phyloP scores from a whole-genome alignment of 2,888 invertebrate genomes.

The Sialis lutaria region DNA sequence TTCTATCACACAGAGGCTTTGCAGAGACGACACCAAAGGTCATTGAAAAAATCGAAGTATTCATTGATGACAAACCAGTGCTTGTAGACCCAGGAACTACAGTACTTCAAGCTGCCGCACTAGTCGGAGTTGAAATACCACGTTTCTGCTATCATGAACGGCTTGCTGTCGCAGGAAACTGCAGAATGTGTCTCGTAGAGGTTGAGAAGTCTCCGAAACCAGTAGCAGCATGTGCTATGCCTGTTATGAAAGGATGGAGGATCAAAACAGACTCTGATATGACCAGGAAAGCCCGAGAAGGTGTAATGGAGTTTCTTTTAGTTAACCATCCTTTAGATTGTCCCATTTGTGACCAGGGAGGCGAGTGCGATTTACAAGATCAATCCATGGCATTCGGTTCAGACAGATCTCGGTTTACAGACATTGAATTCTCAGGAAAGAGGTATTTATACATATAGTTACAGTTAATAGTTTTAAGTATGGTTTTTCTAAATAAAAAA shows the following conservation, averaged over 20 bases:
- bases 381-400: constrained; percentile 99
- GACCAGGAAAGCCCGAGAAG: constrained; percentile 49
- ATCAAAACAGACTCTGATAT: constrained; percentile 95
- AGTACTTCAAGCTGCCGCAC: constrained; percentile 87
- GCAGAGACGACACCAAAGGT: constrained; percentile 20
- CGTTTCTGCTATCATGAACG: constrained; percentile 99
- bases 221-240: constrained; percentile 98
- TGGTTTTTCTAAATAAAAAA: too few species aligned
- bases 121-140: constrained; percentile 93
- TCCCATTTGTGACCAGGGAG: constrained; percentile 98
- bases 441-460: constrained; percentile 27
- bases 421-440: constrained; percentile 82
- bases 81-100: constrained; percentile 92
- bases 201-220: constrained; percentile 98
- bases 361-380: constrained; percentile 88
- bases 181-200: constrained; percentile 98
- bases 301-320: constrained; percentile 97
- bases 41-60: constrained; percentile 79
- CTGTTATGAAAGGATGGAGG: constrained; percentile 99
- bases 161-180: constrained; percentile 96
- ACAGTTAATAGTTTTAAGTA: too few species aligned
- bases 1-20: background rate
- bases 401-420: constrained; percentile 83
- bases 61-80: constrained; percentile 92
- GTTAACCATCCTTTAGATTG: constrained; percentile 99